Conservation (phyloP, 2,113 vertebrate genomes). For the Platichthys flesus region DNA sequence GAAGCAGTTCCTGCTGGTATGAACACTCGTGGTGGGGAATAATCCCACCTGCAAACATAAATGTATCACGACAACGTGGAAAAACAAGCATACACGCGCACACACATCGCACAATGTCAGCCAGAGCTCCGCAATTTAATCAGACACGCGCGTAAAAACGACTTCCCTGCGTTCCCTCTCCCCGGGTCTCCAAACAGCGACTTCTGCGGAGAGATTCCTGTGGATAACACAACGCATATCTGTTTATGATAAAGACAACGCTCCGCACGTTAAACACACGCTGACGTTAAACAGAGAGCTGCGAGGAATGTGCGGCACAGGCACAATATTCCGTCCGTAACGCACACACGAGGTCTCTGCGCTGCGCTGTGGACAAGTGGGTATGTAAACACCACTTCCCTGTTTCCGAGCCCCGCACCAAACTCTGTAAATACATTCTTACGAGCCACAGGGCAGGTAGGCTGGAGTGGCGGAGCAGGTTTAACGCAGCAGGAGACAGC, state of each 20-base stretch:
- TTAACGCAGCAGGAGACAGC: background rate
- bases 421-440: slow-evolving; percentile 11
- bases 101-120: background rate
- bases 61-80: background rate
- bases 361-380: slow-evolving; percentile 43
- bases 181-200: background rate
- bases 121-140: slow-evolving; percentile 2
- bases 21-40: background rate
- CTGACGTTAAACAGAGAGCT: background rate
- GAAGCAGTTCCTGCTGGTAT: slow-evolving; percentile 21
- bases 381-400: slow-evolving; percentile 61
- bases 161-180: slow-evolving; percentile 27
- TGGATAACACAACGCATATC: background rate
- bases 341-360: slow-evolving; percentile 63
- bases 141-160: slow-evolving; percentile 48
- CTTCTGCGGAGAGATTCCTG: background rate
- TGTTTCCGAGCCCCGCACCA: slow-evolving; percentile 22
- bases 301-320: slow-evolving; percentile 6
- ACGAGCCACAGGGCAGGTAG: background rate
- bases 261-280: background rate
- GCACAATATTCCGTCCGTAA: slow-evolving; percentile 16
- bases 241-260: background rate
- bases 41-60: background rate
- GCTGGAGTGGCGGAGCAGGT: background rate
- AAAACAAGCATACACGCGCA: background rate